A percentile compares a stretch with the other conserved stretches of the same genome.
Evolutionary conservation across 2,888 invertebrate species (phyloP).

Genomic region (Drosophila recens): DNA sequence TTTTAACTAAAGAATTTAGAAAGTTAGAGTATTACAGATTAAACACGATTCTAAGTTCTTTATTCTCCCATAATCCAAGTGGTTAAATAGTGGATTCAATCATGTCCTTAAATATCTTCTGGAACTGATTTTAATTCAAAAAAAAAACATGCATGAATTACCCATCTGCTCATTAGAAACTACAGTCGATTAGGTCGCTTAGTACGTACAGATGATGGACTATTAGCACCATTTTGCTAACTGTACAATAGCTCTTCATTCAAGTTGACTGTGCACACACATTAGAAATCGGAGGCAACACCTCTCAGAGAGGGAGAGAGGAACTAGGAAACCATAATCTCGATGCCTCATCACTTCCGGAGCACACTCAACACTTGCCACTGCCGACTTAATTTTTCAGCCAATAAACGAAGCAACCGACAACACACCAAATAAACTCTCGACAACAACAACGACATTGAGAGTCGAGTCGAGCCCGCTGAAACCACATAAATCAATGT

Average conservation of each 20-base stretch:
- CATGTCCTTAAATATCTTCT: neutral
- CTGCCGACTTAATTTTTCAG: constrained; percentile 68
- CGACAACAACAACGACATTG: constrained; percentile 9
- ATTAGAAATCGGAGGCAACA: constrained; percentile 4
- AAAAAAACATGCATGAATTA: neutral
- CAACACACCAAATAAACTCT: constrained; percentile 52
- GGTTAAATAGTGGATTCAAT: too few relatives aligned
- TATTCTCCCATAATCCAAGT: too few relatives aligned
- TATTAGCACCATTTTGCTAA: constrained; percentile 19
- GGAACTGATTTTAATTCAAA: neutral
- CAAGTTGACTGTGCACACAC: constrained; percentile 1
- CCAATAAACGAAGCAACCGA: constrained; percentile 64
- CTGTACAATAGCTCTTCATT: constrained; percentile 6
- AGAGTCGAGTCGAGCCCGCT: constrained; percentile 1
- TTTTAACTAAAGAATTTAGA: too few relatives aligned
- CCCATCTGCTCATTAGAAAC: neutral
- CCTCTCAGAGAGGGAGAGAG: constrained; percentile 14
- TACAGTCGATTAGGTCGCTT: constrained; percentile 1
- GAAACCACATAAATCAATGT: constrained; percentile 79
- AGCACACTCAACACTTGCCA: constrained; percentile 48
- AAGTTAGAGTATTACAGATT: too few relatives aligned
- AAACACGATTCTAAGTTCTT: too few relatives aligned
- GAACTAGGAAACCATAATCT: constrained; percentile 66
- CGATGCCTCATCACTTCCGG: constrained; percentile 54
- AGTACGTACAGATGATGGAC: neutral